Base-by-base conservation (phyloP, 2,797 vertebrate genomes). In the Rallus crepitans region DNA sequence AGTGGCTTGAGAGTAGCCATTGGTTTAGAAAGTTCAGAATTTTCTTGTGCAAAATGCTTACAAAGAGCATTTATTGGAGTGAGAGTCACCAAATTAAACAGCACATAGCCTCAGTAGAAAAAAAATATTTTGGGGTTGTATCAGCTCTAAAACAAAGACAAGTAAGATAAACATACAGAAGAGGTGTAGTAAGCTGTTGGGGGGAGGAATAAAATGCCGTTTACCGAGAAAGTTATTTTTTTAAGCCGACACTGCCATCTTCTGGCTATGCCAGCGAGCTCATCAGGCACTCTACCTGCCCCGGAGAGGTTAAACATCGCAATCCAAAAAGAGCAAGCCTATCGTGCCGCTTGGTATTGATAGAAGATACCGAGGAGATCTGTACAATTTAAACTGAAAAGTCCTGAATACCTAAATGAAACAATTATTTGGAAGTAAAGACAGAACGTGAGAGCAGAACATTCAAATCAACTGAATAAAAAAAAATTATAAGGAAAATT, bases 241-340 rank as follows among this genome's bases (percentile, higher is more conserved):
- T 40, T 87, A 71, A 94, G 97, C 97, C 53, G 97, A 37, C 90
- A 98, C 96, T 98, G 98, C 98, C 98, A 98, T 97, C 98, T 98
- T 81, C 98, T 98, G 98, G 98, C 76, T 81, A 2, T 3, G 12
- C 13, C 6, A 59, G 88, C 40, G 17, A 33, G 23, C 45, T 6
- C 79, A 65, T 6, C 63, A 6, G 30, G 33, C 1, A 15, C 8
- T 30, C 48, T 50, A 90, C 85, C 33, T 3, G 5, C 37, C 45
- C 4, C 6, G 0, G 17, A 9, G 19, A 42, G 30, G 48, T 15
- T 14, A 15, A 59, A 47, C 6, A 15, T 28, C 16, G 6, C 23
- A 30, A 47, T 8, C 9, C 6, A 3, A 45, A 18, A 45, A 40
- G 28, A 77, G 6, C 25, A 24, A 72, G 14, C 14, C n/a, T 0